These are phyloP conservation scores for Phainopepla nitens DNA, from an alignment of 2,113 vertebrate species.

Conservation along the genomic window DNA sequence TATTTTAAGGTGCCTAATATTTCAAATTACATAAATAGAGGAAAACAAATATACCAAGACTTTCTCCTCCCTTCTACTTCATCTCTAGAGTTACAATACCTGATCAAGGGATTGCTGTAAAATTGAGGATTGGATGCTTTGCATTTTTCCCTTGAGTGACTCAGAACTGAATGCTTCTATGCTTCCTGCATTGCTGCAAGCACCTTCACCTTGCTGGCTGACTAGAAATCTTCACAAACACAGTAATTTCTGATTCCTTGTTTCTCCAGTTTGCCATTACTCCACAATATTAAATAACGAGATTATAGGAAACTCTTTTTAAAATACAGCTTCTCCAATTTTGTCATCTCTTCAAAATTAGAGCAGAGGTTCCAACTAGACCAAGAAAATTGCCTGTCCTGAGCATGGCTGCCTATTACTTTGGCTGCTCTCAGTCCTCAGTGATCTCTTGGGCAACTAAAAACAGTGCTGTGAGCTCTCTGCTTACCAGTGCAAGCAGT, in stretches of 20 bases:
- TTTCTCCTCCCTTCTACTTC: background rate
- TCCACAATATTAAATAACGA: background rate
- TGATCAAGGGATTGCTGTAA: background rate
- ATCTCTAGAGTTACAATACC: accelerated
- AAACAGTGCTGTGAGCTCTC: background rate
- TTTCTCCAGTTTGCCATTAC: background rate
- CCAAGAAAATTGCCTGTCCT: background rate
- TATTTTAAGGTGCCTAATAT: background rate
- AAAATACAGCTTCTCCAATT: background rate
- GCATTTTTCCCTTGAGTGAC: background rate
- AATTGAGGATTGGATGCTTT: background rate
- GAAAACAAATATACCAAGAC: background rate
- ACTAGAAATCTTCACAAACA: background rate
- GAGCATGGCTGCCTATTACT: background rate
- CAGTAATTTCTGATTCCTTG: background rate
- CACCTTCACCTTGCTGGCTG: background rate
- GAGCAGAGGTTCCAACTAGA: background rate
- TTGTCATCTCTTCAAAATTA: background rate
- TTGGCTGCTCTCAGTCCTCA: background rate
- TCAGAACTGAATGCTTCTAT: background rate
- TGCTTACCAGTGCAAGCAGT: background rate
- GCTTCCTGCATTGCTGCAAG: background rate
- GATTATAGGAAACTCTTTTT: background rate
- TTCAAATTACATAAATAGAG: background rate
- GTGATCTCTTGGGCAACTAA: background rate